Evolutionary conservation across 1,140 invertebrate species (phyloP), one percentile per base, ranked within the genome.

Genomic region (Drosophila albomicans): DNA sequence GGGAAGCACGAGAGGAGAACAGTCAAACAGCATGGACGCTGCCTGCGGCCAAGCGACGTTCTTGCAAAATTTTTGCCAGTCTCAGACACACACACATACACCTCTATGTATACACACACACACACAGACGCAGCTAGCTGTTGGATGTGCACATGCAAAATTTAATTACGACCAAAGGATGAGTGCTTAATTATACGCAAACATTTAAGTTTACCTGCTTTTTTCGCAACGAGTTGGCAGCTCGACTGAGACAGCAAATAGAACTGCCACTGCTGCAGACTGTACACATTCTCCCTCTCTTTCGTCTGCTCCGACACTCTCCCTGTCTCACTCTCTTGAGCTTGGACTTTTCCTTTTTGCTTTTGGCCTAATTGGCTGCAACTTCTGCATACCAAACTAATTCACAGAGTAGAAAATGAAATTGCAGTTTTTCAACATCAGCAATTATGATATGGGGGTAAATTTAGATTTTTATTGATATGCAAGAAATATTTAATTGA

Each of bases 111-210:
- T 20, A 25, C 3, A 25, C 6, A 35, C 6, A 35, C 43, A n/a
- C 11, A 25, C 5, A 48, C 8, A 25, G 41, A 43, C 28, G 52
- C 15, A 30, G 67, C 38, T 75, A 74, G 80, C 81, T 85, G 80
- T 64, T 91, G 84, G 81, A 92, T 92, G 91, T 90, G 91, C 87
- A 91, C 91, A 92, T 92, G 80, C 85, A 92, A 92, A 92, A 92
- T 92, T 92, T 90, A 92, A 92, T 92, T 92, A 92, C 85, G 82
- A 91, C 87, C 82, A 92, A 92, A 92, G 91, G 85, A 92, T 92
- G 91, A 92, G 91, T 92, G 91, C 91, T 92, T 92, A 92, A 92
- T 92, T 92, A 92, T 86, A 92, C 84, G 87, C 84, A 92, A 92
- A 92, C 91, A 92, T 91, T 92, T 92, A 92, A 89, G 91, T 92